Conservation (phyloP, 2,888 invertebrate genomes). For the Ischnura elegans region DNA sequence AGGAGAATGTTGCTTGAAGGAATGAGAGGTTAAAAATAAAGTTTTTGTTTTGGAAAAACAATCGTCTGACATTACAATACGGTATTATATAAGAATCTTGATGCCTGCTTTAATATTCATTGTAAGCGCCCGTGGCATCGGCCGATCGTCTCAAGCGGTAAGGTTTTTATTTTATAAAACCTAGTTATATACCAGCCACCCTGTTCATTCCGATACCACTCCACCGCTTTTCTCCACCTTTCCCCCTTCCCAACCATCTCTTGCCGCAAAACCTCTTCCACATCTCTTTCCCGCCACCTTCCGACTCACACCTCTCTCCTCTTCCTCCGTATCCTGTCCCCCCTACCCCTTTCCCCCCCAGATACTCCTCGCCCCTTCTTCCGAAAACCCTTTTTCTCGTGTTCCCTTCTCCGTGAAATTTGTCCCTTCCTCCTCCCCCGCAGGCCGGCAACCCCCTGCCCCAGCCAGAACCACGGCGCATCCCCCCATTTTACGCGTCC, state of each 20-base stretch:
- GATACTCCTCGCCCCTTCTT: not conserved
- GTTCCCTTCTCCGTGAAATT: conserved; percentile 59
- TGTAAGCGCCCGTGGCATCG: too few species aligned
- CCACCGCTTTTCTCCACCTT: not conserved
- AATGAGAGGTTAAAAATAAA: too few species aligned
- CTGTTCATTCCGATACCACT: too few species aligned
- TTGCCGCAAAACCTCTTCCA: not conserved
- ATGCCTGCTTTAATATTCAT: too few species aligned
- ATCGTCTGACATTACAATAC: too few species aligned
- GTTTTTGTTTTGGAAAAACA: too few species aligned
- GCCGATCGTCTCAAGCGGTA: too few species aligned
- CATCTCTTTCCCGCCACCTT: conserved; percentile 13
- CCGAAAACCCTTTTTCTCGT: not conserved
- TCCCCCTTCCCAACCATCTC: not conserved
- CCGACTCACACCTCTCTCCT: conserved; percentile 3
- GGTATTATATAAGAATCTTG: too few species aligned
- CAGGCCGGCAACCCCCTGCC: not conserved
- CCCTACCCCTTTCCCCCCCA: not conserved
- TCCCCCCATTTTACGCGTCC: conserved; percentile 5
- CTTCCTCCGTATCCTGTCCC: not conserved
- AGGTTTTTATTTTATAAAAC: too few species aligned
- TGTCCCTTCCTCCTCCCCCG: conserved; percentile 41
- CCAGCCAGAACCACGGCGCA: not conserved
- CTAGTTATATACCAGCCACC: too few species aligned
- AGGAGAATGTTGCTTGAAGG: too few species aligned